Conservation (phyloP, 2,797 vertebrate species). For the Octomys mimax region DNA sequence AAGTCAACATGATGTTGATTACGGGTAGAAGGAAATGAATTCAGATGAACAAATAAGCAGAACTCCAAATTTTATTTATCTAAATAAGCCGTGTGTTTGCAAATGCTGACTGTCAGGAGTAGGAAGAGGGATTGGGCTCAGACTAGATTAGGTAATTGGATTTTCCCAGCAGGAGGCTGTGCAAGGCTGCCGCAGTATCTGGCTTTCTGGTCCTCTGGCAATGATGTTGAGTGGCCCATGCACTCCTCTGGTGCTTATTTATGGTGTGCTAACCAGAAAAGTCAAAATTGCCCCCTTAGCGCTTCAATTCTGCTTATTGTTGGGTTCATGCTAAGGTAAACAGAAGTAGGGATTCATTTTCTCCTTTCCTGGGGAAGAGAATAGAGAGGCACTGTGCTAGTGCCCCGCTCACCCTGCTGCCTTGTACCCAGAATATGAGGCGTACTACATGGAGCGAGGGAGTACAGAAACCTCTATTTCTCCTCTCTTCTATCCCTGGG, state of each 20-base stretch:
- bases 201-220: fast-evolving
- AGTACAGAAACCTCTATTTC: not conserved
- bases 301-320: not conserved
- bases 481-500: not conserved
- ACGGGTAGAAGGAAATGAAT: not conserved
- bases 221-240: not conserved
- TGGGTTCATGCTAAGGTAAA: not conserved
- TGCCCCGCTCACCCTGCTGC: fast-evolving
- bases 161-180: not conserved
- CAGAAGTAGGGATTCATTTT: not conserved
- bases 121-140: not conserved
- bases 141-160: not conserved
- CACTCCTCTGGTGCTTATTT: not conserved
- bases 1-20: not conserved
- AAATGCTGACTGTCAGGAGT: not conserved
- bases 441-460: not conserved
- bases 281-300: not conserved
- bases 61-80: not conserved
- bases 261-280: not conserved
- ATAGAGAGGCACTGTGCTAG: not conserved
- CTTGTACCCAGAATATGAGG: not conserved
- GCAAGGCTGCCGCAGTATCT: fast-evolving
- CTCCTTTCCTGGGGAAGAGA: not conserved
- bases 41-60: not conserved
- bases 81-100: not conserved